phyloP scores from a whole-genome alignment of 2,797 vertebrate species.

The Oreortyx pictus region DNA sequence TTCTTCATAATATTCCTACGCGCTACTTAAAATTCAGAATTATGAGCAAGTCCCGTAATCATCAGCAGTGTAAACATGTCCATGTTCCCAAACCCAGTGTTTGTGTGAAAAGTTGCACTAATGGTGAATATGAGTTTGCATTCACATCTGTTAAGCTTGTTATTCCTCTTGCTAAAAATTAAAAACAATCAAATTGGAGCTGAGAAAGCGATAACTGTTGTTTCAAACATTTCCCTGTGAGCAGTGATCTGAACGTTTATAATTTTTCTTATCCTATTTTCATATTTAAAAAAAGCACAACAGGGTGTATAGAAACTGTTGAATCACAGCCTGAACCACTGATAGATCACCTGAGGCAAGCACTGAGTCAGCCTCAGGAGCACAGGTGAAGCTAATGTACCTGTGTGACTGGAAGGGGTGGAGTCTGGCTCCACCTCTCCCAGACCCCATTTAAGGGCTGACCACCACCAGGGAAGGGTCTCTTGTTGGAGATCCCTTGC shows the following conservation, averaged over 20 bases:
- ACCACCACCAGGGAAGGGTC: no score
- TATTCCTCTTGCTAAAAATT: constrained; percentile 31
- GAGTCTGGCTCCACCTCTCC: no score
- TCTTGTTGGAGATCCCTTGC: no score
- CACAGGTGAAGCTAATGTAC: no score
- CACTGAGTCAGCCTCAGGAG: no score
- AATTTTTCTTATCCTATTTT: constrained; percentile 11
- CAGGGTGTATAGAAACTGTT: no score
- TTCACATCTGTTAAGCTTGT: background rate
- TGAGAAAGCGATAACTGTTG: background rate
- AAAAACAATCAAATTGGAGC: constrained; percentile 1
- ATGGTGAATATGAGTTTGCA: constrained; percentile 9
- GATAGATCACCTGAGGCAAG: no score
- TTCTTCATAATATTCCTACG: background rate
- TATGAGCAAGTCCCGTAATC: background rate
- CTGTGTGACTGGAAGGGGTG: no score
- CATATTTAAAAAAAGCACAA: constrained; percentile 25
- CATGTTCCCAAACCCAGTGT: background rate
- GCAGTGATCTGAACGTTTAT: background rate
- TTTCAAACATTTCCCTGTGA: constrained; percentile 2
- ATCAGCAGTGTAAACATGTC: background rate
- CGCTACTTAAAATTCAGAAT: constrained; percentile 4
- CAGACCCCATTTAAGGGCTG: no score
- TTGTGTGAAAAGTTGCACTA: background rate
- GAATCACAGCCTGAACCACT: no score